Evolutionary conservation across 2,888 invertebrate genomes (phyloP), one percentile per base, ranked within the genome.

Genomic region (Drosophila atroscutellata): DNA sequence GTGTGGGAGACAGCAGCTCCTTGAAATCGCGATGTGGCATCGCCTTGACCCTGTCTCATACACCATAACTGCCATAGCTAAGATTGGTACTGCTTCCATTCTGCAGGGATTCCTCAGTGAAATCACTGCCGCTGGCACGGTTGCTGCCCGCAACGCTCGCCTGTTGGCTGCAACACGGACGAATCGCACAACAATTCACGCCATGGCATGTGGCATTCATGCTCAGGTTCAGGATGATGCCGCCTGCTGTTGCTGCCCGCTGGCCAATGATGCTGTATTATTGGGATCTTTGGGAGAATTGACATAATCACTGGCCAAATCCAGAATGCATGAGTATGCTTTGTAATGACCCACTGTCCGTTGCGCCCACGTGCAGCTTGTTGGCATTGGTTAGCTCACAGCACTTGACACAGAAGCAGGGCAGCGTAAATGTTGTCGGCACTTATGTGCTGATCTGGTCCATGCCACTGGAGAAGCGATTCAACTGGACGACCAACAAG

Each of bases 331-430:
- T 4, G 97, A 97, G 93, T 97, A 98, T 2, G 98, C 96, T 45
- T 98, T 96, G 91, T 98, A 98, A 93, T 98, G 98, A 0, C 98
- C 98, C 15, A 97, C 97, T 0, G 97, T 96, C 91, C 98, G 97
- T 96, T 75, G 97, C 96, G 13, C 97, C 98, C 62, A 94, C 94
- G 94, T 94, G 95, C 75, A 92, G 94, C 75, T 75, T 92, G 88
- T 93, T 90, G 72, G 78, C 94, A 32, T 94, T 94, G 49, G 94
- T 93, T 24, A 92, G 91, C 65, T 94, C 94, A 86, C 94, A 94
- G 91, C 98, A 98, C 63, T 95, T 95, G 89, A 97, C 96, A 89
- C 97, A 97, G 92, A 98, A 97, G 93, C 98, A 98, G 49, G 96
- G 95, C 90, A 98, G 94, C 28, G 94, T 94, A 71, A 97, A 94